Evolutionary conservation across 2,888 invertebrate species (phyloP).

Genomic region (Hydriomena furcata): DNA sequence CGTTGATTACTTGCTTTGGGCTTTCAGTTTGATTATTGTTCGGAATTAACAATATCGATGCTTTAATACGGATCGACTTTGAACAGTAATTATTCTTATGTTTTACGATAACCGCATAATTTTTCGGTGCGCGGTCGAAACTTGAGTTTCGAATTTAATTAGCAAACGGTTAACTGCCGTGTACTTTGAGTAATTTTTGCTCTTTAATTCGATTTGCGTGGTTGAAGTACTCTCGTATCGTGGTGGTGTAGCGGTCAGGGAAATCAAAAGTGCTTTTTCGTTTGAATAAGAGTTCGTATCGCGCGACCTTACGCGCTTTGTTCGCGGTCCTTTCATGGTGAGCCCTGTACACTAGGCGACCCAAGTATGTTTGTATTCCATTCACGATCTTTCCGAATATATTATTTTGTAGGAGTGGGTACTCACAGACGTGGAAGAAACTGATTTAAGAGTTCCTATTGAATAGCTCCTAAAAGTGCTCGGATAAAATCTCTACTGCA

Average conservation of each 20-base stretch:
- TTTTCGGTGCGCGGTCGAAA: conserved; percentile 19
- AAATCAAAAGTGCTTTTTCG: conserved; percentile 38
- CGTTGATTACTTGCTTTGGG: conserved; percentile 30
- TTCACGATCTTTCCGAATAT: conserved; percentile 77
- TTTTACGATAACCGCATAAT: conserved; percentile 29
- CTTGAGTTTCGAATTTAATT: conserved; percentile 29
- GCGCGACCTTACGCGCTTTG: conserved; percentile 61
- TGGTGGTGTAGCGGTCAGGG: conserved; percentile 12
- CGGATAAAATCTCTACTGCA: conserved; percentile 52
- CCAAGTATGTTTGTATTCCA: conserved; percentile 73
- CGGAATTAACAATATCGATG: conserved; percentile 29
- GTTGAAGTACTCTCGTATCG: background rate
- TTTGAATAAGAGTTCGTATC: conserved; percentile 52
- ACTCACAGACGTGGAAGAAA: conserved; percentile 62
- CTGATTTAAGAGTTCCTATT: conserved; percentile 73
- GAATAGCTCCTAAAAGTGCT: conserved; percentile 61
- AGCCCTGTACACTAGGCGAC: conserved; percentile 59
- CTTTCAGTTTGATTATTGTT: conserved; percentile 30
- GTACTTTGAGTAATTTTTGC: conserved; percentile 41
- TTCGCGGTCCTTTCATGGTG: conserved; percentile 63
- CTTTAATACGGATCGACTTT: conserved; percentile 28
- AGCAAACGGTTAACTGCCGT: conserved; percentile 28
- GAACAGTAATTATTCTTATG: conserved; percentile 22
- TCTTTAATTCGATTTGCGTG: conserved; percentile 4
- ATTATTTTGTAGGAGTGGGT: conserved; percentile 70